Evolutionary conservation across 2,888 invertebrate genomes (phyloP), one percentile per base, ranked within the genome.

Genomic region (Philonicus albiceps): DNA sequence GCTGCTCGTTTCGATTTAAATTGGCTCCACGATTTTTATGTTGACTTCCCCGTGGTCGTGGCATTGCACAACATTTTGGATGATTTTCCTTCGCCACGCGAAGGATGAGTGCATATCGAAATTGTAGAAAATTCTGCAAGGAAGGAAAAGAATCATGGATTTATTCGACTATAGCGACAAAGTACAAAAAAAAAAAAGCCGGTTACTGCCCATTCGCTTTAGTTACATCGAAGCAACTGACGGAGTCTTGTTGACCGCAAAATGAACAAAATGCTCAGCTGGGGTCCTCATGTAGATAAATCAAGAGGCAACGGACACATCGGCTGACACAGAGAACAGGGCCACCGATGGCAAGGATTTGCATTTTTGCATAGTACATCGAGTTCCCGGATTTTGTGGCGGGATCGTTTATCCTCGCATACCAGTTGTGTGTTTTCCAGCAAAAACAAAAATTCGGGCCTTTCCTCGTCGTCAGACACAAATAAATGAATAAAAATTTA

Each of bases 211-310:
- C 72, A 55, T 40, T 40, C 72, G 73, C 73, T 84, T 84, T 84
- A 84, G 84, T 73, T 84, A 73, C 73, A 84, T 27, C n/a, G 31
- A 43, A 84, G 73, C 72, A 73, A 73, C 73, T 84, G 84, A 84
- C 84, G 27, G 84, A 19, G 72, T 16, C 73, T 43, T 83, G 83
- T 75, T 86, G 53, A 83, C 83, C 75, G 55, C 64, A 81, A 86
- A 86, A 86, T 84, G 86, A 86, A 86, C 86, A 86, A 84, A 86
- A 75, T 86, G 73, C 73, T 74, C 81, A 74, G 53, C 80, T 72
- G 22, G 83, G 83, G 74, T 86, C 43, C 37, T 74, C 53, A 31
- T 83, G 86, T 83, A 86, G 55, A 86, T 86, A 86, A 86, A 86
- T 86, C 84, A 86, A 84, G 31, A 83, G 83, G 43, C 53, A 73